Percentiles rank a stretch among this genome's conserved stretches.
Conservation (phyloP, 2,113 vertebrate genomes). For the Nestor notabilis region DNA sequence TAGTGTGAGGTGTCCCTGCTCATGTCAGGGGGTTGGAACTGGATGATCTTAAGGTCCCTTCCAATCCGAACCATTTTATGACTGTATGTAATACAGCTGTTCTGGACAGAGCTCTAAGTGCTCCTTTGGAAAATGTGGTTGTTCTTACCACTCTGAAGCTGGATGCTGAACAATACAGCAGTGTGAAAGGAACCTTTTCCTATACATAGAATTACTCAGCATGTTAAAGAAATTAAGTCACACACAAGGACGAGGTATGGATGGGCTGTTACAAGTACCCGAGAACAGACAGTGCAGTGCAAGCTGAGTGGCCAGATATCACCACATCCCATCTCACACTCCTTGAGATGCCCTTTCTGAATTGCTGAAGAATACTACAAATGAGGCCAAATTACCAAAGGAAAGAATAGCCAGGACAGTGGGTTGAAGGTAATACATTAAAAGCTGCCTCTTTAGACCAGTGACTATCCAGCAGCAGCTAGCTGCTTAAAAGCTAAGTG, state of each 20-base stretch:
- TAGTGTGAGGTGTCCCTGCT: too few species aligned
- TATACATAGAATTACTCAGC: accelerated
- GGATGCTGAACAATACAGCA: not conserved
- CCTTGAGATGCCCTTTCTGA: not conserved
- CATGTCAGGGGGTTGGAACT: too few species aligned
- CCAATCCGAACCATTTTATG: too few species aligned
- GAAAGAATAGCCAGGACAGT: not conserved
- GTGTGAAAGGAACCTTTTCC: not conserved
- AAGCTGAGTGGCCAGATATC: not conserved
- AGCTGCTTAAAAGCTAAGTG: not conserved
- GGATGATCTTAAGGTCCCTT: too few species aligned
- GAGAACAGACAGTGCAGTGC: not conserved
- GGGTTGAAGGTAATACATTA: not conserved
- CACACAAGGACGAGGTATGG: accelerated
- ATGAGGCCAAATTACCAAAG: not conserved
- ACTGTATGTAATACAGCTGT: not conserved
- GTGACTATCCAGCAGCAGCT: not conserved
- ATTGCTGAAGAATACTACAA: not conserved
- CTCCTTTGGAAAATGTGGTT: not conserved
- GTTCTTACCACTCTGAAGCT: not conserved
- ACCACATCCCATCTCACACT: not conserved
- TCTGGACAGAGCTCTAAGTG: not conserved
- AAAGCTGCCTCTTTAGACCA: not conserved
- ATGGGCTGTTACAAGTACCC: not conserved
- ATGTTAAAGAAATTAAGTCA: not conserved